Evolutionary conservation across 1,140 invertebrate genomes (phyloP), one percentile per base, ranked within the genome.

Genomic region (Anoplolepis gracilipes): DNA sequence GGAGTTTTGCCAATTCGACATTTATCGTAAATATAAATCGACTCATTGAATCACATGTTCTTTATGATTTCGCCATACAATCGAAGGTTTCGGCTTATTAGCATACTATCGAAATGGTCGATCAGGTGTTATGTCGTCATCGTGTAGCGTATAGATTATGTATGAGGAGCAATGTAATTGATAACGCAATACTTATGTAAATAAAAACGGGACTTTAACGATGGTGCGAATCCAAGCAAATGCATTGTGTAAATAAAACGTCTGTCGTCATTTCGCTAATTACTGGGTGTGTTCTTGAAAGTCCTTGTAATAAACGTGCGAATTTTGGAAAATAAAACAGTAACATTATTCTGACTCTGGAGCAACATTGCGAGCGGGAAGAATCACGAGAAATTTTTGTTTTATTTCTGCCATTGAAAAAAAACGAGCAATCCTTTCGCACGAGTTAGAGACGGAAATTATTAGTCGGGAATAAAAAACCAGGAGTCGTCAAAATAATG

Each of bases 51-150:
- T 69, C 30, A 4, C 28, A 46, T 28, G 13, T 36, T 39, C 49
- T 28, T 81, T 42, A 30, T 16, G 65, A 81, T 30, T 72, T 81
- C 78, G 57, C 1, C 65, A 28, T 13, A 13, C 39, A 46, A 77
- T 76, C 57, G 55, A 84, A 77, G 55, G 39, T 62, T 77, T 82
- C 39, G 25, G 55, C 13, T 84, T 49, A 46, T 84, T 84, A 49
- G 30, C 81, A 77, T 76, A 76, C 49, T 19, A 36, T 49, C 22
- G n/a, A 77, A 77, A 70, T 49, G 28, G 11, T n/a, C 28, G 53
- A 8, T 2, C 73, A 59, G 13, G 55, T 39, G 25, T 25, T 49
- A 36, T 62, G n/a, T 22, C 16, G 46, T 70, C 57, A 28, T 49
- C 64, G 25, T 39, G 28, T 16, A 55, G 13, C 49, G 39, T 55